Base-by-base conservation (phyloP, 1,140 invertebrate species). In the Pseudomyrmex cubaensis region DNA sequence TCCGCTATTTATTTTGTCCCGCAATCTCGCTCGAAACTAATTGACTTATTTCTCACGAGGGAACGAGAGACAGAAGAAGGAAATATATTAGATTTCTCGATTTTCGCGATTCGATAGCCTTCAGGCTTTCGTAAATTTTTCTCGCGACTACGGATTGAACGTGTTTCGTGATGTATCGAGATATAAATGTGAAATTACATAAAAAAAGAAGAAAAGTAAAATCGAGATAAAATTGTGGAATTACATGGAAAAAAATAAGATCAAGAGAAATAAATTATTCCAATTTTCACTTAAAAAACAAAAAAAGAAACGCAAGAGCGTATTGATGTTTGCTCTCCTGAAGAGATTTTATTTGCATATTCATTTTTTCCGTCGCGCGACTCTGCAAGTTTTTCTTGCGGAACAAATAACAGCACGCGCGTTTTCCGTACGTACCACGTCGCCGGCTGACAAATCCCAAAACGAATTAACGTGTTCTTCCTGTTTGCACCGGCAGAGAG, bases 361-460 rank as follows among this genome's bases (percentile, higher is more conserved):
- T n/a, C 25, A 35, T 12, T 66, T 50, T 50, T 67, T 10, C 10
- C 12, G 64, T 35, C 35, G 4, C 35, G 35, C 35, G 35, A 35
- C 35, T 7, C 35, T 35, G 35, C 35, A 35, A 35, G 35, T 35
- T 7, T 13, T 54, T 75, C 56, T 17, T 44, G 17, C 35, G 5
- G 66, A 77, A 17, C 44, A 15, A 72, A 78, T 22, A 59, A 46
- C n/a, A 12, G n/a, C n/a, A n/a, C 9, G 5, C 44, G 69, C 25
- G 48, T 12, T 25, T 35, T 35, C 25, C 25, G 25, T 7, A 7
- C 44, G 76, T 50, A 15, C 22, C 35, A 46, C 17, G 15, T 25
- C 25, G 22, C 63, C 48, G 44, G 15, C 54, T 52, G 48, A 54
- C 17, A 44, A 67, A 46, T 22, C 13, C 22, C 15, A 12, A 35